These are phyloP conservation scores for Choloepus didactylus DNA, from an alignment of 2,797 vertebrate species.

Conservation along the genomic window DNA sequence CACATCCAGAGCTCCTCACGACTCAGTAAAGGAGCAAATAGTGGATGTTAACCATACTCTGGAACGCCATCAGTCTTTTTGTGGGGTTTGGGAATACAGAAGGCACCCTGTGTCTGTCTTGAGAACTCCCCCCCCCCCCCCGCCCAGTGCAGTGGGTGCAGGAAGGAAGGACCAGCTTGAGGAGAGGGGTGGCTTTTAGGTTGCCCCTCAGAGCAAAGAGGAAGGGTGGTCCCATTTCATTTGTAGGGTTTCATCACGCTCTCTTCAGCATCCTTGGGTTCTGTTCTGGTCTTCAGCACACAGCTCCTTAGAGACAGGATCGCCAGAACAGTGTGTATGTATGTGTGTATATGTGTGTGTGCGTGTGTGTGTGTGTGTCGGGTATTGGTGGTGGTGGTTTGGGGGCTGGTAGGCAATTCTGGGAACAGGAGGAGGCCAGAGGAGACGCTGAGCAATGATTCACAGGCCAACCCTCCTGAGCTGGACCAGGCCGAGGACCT, in stretches of 20 bases:
- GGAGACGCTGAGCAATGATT: background rate
- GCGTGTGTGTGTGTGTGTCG: too few relatives aligned
- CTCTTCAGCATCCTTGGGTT: background rate
- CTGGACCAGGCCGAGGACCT: slow-evolving; percentile 93
- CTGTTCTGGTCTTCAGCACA: background rate
- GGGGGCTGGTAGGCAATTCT: too few relatives aligned
- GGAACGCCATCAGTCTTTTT: background rate
- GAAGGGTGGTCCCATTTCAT: too few relatives aligned
- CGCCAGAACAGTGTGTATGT: accelerated
- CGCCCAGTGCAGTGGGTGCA: accelerated
- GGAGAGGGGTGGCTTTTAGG: background rate
- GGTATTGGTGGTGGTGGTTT: background rate
- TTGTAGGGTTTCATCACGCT: accelerated
- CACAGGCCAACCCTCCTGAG: slow-evolving; percentile 92
- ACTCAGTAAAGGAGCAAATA: background rate
- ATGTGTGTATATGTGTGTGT: accelerated
- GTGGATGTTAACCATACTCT: accelerated
- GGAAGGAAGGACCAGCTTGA: background rate
- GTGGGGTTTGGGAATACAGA: background rate
- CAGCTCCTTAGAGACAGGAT: background rate
- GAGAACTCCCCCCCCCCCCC: background rate
- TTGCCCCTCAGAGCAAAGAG: background rate
- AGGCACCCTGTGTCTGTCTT: background rate
- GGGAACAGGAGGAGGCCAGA: background rate
- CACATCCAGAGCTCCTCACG: accelerated